Evolutionary conservation across 2,113 vertebrate genomes (phyloP), one percentile per base, ranked within the genome.

Genomic region (Edolisoma coerulescens): DNA sequence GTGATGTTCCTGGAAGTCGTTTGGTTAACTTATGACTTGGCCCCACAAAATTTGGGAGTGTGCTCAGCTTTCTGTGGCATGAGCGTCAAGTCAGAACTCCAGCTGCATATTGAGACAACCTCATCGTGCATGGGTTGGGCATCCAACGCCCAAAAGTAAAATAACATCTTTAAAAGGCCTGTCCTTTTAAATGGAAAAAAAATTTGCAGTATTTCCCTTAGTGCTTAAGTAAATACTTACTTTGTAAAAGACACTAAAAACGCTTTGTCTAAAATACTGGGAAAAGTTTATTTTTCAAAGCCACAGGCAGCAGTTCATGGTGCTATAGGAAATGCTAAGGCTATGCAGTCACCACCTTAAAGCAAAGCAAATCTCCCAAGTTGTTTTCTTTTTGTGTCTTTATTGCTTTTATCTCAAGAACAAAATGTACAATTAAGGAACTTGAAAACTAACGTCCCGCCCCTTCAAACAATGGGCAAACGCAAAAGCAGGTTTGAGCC

Each of bases 371-470:
- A 56, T 71, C 75, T 88, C 59, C 28, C 16, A 4, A 42, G 71
- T 23, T 80, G 79, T 90, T 92, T 90, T 93, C 53, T 54, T 87
- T 70, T 42, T 35, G 67, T 35, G 65, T 7, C 37, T 80, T 94
- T 94, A 80, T 90, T 94, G 67, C 71, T 84, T 91, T 91, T 95
- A 92, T 86, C 95, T 84, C 89, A 17, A 69, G 91, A 86, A 95
- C 96, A 86, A 88, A 68, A 86, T 69, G 95, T 90, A 57, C 96
- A 32, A 23, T 69, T 70, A 57, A 76, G 81, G 80, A 93, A 61
- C 64, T 69, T 13, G 59, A 23, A 60, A 80, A 44, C 81, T 17
- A 1, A 17, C 0, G 90, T 87, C 77, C 95, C 77, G 54, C 90
- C 87, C 63, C 84, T 71, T 64, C 73, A 33, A 84, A 95, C 94